phyloP scores from a whole-genome alignment of 2,797 vertebrate species.

The Tamandua tetradactyla region DNA sequence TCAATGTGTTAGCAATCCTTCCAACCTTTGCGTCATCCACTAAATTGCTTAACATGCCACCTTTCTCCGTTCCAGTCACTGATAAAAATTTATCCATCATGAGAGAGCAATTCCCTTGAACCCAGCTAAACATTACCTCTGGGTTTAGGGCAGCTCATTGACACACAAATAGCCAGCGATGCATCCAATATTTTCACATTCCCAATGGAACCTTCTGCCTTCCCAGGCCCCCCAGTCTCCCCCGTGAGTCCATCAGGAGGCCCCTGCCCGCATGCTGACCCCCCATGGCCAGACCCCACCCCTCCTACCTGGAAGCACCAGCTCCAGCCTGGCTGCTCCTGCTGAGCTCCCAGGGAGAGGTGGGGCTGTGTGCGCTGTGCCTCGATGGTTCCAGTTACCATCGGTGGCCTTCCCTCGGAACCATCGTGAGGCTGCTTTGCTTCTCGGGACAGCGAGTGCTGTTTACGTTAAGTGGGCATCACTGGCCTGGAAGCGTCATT shows the following conservation, averaged over 20 bases:
- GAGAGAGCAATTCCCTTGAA: not conserved
- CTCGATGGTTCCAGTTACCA: not conserved
- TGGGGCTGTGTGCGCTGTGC: accelerated
- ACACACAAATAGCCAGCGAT: not conserved
- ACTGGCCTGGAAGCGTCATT: not conserved
- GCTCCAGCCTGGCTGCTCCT: not conserved
- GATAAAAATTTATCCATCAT: not conserved
- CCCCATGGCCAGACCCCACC: accelerated
- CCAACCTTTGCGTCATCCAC: not conserved
- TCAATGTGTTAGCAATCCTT: not conserved
- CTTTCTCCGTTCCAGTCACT: not conserved
- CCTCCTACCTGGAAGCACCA: not conserved
- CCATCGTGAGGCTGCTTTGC: not conserved
- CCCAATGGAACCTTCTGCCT: not conserved
- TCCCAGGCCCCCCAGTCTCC: not conserved
- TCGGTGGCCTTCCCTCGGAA: not conserved
- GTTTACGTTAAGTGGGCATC: not conserved
- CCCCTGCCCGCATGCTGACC: accelerated
- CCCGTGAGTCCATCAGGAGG: not conserved
- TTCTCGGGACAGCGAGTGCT: not conserved
- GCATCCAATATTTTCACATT: not conserved
- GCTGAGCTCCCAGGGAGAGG: not conserved
- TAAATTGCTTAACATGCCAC: not conserved
- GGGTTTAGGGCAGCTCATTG: not conserved
- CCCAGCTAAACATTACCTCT: not conserved